Percentiles rank a stretch among this genome's conserved stretches.
phyloP scores from a whole-genome alignment of 2,113 vertebrate species.

The Python bivittatus region DNA sequence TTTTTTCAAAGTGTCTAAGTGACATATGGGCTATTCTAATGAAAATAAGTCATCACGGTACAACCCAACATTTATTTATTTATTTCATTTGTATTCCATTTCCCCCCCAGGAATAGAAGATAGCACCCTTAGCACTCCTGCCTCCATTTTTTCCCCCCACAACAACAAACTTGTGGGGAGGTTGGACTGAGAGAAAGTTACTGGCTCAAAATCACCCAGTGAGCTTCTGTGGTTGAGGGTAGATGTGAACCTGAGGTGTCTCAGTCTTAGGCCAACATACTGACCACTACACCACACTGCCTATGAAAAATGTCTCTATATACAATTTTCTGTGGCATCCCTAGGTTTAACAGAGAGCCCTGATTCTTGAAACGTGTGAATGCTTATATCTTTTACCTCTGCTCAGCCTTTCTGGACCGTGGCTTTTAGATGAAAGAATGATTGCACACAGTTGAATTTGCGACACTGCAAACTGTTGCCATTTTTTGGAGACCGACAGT shows the following conservation, averaged over 20 bases:
- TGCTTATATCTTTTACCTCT: background rate
- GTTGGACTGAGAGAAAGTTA: background rate
- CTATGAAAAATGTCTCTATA: background rate
- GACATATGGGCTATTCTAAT: background rate
- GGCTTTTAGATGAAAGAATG: background rate
- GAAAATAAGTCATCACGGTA: background rate
- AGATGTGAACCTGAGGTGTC: background rate
- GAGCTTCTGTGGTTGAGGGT: background rate
- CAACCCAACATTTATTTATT: background rate
- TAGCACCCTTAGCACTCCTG: background rate
- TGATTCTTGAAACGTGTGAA: background rate
- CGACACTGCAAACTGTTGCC: background rate
- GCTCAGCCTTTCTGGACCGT: background rate
- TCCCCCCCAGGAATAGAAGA: background rate
- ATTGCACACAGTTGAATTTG: background rate
- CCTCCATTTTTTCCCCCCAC: background rate
- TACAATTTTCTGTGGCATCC: background rate
- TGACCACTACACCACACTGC: background rate
- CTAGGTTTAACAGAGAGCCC: background rate
- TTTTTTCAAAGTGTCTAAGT: background rate
- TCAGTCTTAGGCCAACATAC: background rate
- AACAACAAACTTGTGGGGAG: background rate
- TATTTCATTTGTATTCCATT: background rate
- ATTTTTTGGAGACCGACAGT: background rate
- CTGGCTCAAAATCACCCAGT: background rate